Evolutionary conservation across 35 echinoderm and acorn worm species (phyloP).

Genomic region (Apostichopus californicus): DNA sequence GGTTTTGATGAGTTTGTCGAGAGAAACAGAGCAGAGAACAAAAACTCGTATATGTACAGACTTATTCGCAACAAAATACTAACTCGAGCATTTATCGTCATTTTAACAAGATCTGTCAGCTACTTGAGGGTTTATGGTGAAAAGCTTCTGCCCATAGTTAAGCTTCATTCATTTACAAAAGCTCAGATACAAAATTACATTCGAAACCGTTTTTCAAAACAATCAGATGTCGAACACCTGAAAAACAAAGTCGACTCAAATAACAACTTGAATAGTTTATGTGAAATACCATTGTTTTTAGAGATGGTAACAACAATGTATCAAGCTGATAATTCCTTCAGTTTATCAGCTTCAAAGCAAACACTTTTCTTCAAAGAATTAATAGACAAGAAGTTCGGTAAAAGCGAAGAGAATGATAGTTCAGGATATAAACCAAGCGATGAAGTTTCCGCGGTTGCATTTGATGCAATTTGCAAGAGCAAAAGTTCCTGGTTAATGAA

Average conservation of each 20-base stretch:
- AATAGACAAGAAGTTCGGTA: not conserved
- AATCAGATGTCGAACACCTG: too few species aligned
- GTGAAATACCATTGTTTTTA: not conserved
- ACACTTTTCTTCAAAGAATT: not conserved
- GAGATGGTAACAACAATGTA: not conserved
- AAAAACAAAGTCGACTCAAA: not conserved
- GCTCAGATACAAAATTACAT: too few species aligned
- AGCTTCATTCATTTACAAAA: too few species aligned
- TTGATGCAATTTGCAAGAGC: not conserved
- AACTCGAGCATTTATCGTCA: not conserved
- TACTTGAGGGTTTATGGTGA: too few species aligned
- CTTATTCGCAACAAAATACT: not conserved
- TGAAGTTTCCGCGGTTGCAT: not conserved
- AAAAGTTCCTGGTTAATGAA: not conserved
- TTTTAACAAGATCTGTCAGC: not conserved
- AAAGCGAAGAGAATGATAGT: not conserved
- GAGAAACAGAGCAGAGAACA: not conserved
- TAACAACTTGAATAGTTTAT: not conserved
- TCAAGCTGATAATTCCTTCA: not conserved
- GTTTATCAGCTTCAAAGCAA: not conserved
- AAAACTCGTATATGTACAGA: not conserved
- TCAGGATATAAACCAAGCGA: not conserved
- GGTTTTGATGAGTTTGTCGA: constrained; percentile 12
- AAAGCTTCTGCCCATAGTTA: too few species aligned
- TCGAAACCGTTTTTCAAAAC: too few species aligned